A percentile compares a stretch with the other conserved stretches of the same genome.
Evolutionary conservation across 2,888 invertebrate genomes (phyloP).

Genomic region (Drosophila stalkeri): DNA sequence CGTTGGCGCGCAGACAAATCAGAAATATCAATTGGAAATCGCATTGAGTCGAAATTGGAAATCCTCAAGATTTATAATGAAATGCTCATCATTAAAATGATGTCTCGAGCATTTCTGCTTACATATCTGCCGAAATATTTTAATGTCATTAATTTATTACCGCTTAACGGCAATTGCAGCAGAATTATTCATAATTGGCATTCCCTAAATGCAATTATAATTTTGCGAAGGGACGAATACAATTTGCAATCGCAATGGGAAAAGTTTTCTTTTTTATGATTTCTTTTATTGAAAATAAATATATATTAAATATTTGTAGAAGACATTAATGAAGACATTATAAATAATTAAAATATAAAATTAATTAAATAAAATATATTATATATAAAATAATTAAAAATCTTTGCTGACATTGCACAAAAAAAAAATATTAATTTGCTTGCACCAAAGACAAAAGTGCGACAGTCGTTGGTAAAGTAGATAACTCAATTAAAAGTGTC

Average conservation of each 20-base stretch:
- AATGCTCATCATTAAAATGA: constrained; percentile 55
- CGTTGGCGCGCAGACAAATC: constrained; percentile 66
- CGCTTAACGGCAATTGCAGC: constrained; percentile 44
- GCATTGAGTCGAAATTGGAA: constrained; percentile 64
- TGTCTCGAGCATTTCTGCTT: constrained; percentile 7
- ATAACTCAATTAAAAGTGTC: constrained; percentile 53
- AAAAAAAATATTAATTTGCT: not conserved
- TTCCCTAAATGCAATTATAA: constrained; percentile 27
- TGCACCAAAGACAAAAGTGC: not conserved
- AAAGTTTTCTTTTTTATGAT: not conserved
- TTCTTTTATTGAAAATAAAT: not conserved
- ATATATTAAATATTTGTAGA: not conserved
- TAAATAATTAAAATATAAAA: too few species aligned
- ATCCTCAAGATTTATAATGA: constrained; percentile 62
- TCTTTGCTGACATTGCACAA: not conserved
- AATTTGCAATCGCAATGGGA: not conserved
- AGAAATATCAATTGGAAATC: constrained; percentile 67
- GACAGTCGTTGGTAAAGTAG: not conserved
- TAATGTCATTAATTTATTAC: constrained; percentile 70
- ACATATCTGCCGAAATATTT: constrained; percentile 57
- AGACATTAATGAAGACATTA: not conserved
- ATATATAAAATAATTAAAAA: not conserved
- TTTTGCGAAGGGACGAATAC: constrained; percentile 13
- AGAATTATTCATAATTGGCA: constrained; percentile 55
- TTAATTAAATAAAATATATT: too few species aligned